These are phyloP conservation scores for Notolepis coatsorum DNA, from an alignment of 2,797 vertebrate genomes.

Conservation along the genomic window DNA sequence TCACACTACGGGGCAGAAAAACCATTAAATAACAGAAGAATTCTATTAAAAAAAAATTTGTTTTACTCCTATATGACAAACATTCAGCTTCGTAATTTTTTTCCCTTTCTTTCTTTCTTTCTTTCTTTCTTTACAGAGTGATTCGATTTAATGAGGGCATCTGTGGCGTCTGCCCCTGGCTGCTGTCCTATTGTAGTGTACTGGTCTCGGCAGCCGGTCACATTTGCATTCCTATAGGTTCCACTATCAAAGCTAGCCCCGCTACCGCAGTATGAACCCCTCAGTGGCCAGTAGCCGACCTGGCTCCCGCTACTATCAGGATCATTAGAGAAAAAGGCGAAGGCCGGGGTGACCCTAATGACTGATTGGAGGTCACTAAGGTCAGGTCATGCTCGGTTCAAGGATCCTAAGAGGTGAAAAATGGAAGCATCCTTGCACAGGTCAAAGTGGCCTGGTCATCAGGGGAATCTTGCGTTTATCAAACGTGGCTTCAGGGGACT, in stretches of 20 bases:
- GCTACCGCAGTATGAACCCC: conserved; percentile 71
- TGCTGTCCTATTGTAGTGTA: conserved; percentile 66
- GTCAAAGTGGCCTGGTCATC: conserved; percentile 9
- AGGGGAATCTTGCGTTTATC: conserved; percentile 20
- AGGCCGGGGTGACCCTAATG: conserved; percentile 45
- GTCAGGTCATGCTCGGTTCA: conserved; percentile 72
- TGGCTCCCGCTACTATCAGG: conserved; percentile 58
- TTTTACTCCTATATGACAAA: conserved; percentile 69
- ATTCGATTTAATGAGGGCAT: conserved; percentile 72
- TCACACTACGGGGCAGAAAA: conserved; percentile 61
- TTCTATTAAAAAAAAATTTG: conserved; percentile 67
- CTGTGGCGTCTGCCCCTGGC: conserved; percentile 66
- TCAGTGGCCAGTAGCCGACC: conserved; percentile 43
- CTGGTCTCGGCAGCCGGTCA: conserved; percentile 63
- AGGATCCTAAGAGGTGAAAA: conserved; percentile 67
- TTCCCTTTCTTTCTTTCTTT: conserved; percentile 63
- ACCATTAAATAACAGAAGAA: conserved; percentile 66
- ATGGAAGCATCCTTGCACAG: conserved; percentile 22
- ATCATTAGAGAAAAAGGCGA: conserved; percentile 48
- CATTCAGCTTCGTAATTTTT: conserved; percentile 61
- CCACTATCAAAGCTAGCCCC: conserved; percentile 56
- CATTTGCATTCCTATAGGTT: conserved; percentile 80
- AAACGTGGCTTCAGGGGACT: too few species aligned
- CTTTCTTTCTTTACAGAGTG: conserved; percentile 56
- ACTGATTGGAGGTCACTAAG: conserved; percentile 68